Conservation (phyloP, 2,797 vertebrate species). For the Etheostoma perlongum region DNA sequence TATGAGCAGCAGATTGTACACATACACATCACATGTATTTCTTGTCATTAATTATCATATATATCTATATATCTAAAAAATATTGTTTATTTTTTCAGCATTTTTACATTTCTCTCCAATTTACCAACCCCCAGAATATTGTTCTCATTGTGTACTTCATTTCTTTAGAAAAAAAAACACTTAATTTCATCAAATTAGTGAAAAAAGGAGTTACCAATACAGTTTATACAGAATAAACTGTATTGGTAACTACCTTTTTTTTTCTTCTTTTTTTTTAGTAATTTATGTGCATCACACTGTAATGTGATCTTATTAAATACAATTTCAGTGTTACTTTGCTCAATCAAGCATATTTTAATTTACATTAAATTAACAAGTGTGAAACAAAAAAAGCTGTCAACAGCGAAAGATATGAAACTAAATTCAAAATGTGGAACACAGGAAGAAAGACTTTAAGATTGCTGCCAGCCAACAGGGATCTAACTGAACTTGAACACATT, state of each 20-base stretch:
- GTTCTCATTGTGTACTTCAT: not conserved
- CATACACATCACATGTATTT: not conserved
- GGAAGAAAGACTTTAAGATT: not conserved
- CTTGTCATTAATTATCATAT: not conserved
- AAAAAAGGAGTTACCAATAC: no score
- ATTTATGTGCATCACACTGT: not conserved
- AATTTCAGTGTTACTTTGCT: not conserved
- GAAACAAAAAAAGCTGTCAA: conserved; percentile 2
- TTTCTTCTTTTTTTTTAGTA: not conserved
- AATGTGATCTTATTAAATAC: conserved; percentile 13
- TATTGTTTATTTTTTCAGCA: not conserved
- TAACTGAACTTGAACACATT: conserved; percentile 20
- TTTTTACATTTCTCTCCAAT: not conserved
- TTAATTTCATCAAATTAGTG: not conserved
- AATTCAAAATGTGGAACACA: conserved; percentile 15
- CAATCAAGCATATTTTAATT: conserved; percentile 34
- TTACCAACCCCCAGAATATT: not conserved
- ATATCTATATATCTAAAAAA: not conserved
- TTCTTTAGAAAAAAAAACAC: not conserved
- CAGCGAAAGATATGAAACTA: not conserved
- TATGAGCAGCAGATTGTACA: not conserved
- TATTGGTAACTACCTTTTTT: no score
- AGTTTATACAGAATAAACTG: not conserved
- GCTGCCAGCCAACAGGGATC: not conserved
- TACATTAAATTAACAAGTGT: conserved; percentile 18